Evolutionary conservation across 2,888 invertebrate species (phyloP).

Genomic region (Polydrusus tereticollis): DNA sequence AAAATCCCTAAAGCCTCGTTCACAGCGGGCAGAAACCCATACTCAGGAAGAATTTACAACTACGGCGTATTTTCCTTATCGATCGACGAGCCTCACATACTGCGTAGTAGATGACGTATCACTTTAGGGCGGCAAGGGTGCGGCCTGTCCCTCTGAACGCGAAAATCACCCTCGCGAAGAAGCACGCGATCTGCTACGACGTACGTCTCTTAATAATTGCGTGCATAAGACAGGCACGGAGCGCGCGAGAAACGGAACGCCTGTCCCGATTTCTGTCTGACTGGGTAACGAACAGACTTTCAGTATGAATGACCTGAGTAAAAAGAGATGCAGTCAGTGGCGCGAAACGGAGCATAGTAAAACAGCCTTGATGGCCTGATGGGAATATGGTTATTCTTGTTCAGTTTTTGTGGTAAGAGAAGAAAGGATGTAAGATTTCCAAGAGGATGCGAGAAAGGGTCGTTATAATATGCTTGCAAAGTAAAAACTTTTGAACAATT

Average conservation of each 20-base stretch:
- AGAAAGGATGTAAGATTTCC: background rate
- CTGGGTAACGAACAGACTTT: slow-evolving; percentile 12
- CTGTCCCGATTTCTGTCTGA: background rate
- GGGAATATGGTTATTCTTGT: background rate
- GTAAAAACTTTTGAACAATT: too few species aligned
- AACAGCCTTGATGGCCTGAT: background rate
- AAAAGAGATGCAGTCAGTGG: slow-evolving; percentile 10
- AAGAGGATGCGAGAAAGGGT: too few species aligned
- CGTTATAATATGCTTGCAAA: too few species aligned
- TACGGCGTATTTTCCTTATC: slow-evolving; percentile 11
- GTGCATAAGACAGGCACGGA: background rate
- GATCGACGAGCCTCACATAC: background rate
- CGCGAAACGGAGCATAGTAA: slow-evolving; percentile 5
- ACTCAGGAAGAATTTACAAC: slow-evolving; percentile 12
- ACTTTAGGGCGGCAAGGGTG: slow-evolving; percentile 5
- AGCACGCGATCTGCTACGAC: background rate
- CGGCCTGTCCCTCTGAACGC: background rate
- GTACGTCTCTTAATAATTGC: background rate
- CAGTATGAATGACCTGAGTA: slow-evolving; percentile 46
- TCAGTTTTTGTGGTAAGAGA: background rate
- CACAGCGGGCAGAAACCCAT: background rate
- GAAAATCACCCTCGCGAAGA: background rate
- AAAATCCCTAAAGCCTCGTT: background rate
- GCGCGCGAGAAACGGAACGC: too few species aligned
- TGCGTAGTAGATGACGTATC: slow-evolving; percentile 20